A percentile compares a stretch with the other conserved stretches of the same genome.
phyloP scores from a whole-genome alignment of 2,888 invertebrate genomes.

The Augiades crinisus region DNA sequence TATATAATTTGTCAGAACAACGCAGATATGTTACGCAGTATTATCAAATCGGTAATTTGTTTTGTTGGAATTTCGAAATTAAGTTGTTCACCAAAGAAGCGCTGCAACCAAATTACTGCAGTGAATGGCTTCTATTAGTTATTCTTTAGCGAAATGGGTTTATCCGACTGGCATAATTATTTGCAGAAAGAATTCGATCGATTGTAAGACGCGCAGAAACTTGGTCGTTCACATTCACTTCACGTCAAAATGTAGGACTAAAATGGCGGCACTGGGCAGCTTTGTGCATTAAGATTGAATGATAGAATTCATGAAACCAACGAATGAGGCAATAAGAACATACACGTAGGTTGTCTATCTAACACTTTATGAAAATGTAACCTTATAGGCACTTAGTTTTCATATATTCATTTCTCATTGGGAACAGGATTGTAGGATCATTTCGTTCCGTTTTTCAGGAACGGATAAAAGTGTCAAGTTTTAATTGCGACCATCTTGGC shows the following conservation, averaged over 20 bases:
- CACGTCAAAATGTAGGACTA: conserved; percentile 22
- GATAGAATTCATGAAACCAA: conserved; percentile 18
- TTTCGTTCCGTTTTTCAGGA: no score
- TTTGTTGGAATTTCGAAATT: no score
- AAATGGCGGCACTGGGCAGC: conserved; percentile 23
- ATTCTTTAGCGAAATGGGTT: background rate
- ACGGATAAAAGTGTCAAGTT: no score
- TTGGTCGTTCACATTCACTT: conserved; percentile 25
- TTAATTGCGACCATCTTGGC: no score
- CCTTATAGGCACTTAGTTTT: no score
- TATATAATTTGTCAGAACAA: no score
- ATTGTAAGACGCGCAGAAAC: conserved; percentile 23
- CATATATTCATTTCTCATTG: no score
- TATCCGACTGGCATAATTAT: conserved; percentile 19
- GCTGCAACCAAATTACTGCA: no score
- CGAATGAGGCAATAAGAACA: conserved; percentile 4
- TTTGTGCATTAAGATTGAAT: conserved; percentile 22
- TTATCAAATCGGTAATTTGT: no score
- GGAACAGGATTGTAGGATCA: no score
- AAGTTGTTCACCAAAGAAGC: no score
- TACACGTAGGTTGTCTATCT: conserved; percentile 2
- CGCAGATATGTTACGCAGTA: no score
- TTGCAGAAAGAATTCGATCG: conserved; percentile 23
- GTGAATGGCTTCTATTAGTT: background rate
- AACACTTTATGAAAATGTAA: background rate